Base-by-base conservation (phyloP, 2,888 invertebrate species). In the Lasius fuliginosus region DNA sequence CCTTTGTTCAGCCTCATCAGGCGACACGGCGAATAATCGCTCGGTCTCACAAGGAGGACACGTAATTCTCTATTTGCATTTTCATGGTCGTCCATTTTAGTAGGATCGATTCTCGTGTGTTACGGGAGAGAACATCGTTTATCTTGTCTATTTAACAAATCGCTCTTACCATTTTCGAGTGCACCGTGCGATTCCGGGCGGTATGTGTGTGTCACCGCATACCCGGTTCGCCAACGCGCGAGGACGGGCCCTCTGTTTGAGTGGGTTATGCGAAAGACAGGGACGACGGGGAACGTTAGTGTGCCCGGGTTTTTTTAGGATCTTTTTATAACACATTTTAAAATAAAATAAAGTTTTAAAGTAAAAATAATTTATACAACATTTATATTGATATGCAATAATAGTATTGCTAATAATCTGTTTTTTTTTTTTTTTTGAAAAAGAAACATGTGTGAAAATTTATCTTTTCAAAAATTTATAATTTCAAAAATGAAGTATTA, bases 171-270 rank as follows among this genome's bases (percentile, higher is more conserved):
- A 74, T 87, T 83, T 86, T 82, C 56, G 85, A 69, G 23, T 42
- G 30, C 58, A 67, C 60, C 53, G 36, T 18, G 46, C 56, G 56
- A 81, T 64, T 73, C 60, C 30, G 79, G 67, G 49, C 53, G n/a
- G 53, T 49, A 84, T 67, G 23, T 53, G 40, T 68, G 18, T 23
- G 49, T 58, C 68, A 73, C 15, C 65, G 74, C 86, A 86, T 85
- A 88, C 86, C 73, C 75, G 87, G 53, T 90, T 87, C 84, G 87
- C 87, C 89, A 86, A 89, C 90, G 88, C 86, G 76, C 33, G 60
- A 86, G 67, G 77, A 76, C n/a, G 64, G 42, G 30, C 15, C 42
- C 56, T n/a, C 36, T 46, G 60, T 81, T 69, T 46, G 58, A 76
- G 84, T 86, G 74, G 73, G 85, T 85, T 23, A 67, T 65, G 33